These are phyloP conservation scores for Electrophaes corylata DNA, from an alignment of 2,888 invertebrate genomes.

Conservation along the genomic window DNA sequence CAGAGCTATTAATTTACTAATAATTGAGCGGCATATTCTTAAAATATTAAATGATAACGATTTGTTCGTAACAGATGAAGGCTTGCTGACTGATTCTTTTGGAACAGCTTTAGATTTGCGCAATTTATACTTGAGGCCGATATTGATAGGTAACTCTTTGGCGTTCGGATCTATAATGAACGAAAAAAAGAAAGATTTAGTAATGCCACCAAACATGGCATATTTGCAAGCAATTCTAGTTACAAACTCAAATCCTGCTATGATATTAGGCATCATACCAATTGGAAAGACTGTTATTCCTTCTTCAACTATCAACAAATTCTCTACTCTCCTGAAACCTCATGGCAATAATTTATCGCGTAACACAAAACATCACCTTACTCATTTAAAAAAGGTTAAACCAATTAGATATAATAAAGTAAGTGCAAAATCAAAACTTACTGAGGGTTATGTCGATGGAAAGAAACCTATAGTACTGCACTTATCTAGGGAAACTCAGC, in stretches of 20 bases:
- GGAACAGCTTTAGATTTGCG: slow-evolving; percentile 47
- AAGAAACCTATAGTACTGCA: slow-evolving; percentile 3
- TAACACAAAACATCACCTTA: background rate
- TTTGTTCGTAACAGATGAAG: slow-evolving; percentile 47
- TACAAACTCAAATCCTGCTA: slow-evolving; percentile 51
- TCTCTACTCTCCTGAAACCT: slow-evolving; percentile 1
- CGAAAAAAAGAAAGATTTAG: background rate
- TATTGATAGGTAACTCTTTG: slow-evolving; percentile 56
- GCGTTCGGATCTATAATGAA: slow-evolving; percentile 38
- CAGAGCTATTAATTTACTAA: slow-evolving; percentile 31
- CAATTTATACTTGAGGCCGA: slow-evolving; percentile 56
- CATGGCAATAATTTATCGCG: background rate
- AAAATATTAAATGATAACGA: slow-evolving; percentile 52
- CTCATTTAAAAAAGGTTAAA: background rate
- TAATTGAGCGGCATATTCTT: slow-evolving; percentile 47
- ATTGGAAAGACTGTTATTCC: slow-evolving; percentile 46
- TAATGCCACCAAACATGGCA: slow-evolving; percentile 34
- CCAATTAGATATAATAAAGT: background rate
- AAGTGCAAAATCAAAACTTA: background rate
- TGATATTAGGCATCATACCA: slow-evolving; percentile 60
- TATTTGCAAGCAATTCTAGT: slow-evolving; percentile 59
- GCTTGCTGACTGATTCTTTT: slow-evolving; percentile 46
- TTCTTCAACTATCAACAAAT: slow-evolving; percentile 5
- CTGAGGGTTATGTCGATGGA: background rate
- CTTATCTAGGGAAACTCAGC: background rate